These are phyloP conservation scores for Corella eumyota DNA, from an alignment of 23 tunicate genomes.

Conservation along the genomic window DNA sequence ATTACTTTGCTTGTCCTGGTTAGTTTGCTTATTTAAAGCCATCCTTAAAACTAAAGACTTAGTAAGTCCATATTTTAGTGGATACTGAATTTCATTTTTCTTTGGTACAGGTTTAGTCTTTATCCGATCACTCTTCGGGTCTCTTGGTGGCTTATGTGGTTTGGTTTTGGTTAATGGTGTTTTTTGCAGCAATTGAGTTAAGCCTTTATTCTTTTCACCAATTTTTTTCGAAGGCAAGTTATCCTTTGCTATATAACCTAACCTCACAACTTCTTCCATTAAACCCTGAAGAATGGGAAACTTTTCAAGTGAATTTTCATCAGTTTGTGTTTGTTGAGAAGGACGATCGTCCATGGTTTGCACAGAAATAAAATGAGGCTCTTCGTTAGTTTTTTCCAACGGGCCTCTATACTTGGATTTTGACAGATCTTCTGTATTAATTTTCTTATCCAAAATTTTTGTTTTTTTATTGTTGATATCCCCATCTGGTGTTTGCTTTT, in stretches of 20 bases:
- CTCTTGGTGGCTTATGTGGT: background rate
- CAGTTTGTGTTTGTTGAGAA: constrained; percentile 55
- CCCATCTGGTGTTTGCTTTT: background rate
- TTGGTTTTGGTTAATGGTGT: background rate
- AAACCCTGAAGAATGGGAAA: constrained; percentile 41
- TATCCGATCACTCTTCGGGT: background rate
- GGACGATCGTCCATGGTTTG: constrained; percentile 8
- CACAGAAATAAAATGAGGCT: constrained; percentile 10
- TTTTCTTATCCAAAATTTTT: too few relatives aligned
- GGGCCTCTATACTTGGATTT: too few relatives aligned
- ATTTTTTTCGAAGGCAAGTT: background rate
- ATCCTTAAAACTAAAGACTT: constrained; percentile 16
- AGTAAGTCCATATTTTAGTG: constrained; percentile 36
- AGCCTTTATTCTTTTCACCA: background rate
- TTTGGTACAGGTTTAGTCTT: background rate
- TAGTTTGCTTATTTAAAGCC: background rate
- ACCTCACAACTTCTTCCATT: constrained; percentile 37
- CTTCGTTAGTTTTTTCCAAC: too few relatives aligned
- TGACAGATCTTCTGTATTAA: too few relatives aligned
- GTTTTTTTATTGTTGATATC: background rate
- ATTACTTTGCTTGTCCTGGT: background rate
- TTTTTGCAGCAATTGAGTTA: background rate
- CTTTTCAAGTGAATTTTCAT: constrained; percentile 10
- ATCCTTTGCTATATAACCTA: constrained; percentile 14
- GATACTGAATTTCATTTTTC: constrained; percentile 6